Evolutionary conservation across 2,797 vertebrate genomes (phyloP).

Genomic region (Smutsia temminckii): DNA sequence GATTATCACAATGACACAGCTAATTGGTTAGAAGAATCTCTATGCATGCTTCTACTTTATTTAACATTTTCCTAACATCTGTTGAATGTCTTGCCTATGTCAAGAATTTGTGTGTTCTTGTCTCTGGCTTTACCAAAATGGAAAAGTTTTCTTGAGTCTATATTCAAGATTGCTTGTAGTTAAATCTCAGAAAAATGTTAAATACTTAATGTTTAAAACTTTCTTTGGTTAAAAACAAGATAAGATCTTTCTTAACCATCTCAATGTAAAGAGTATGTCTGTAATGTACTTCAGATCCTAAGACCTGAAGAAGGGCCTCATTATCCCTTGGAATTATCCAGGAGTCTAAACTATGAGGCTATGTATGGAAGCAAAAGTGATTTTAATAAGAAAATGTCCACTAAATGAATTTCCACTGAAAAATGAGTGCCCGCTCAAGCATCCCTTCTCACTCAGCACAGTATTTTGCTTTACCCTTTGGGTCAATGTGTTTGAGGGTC

Average conservation of each 20-base stretch:
- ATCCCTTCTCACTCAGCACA: not conserved
- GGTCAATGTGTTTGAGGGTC: not conserved
- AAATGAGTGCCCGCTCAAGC: not conserved
- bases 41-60: fast-evolving
- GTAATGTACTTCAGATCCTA: not conserved
- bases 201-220: not conserved
- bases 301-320: not conserved
- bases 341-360: not conserved
- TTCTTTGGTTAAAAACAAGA: not conserved
- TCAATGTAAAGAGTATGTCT: not conserved
- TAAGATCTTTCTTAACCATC: not conserved
- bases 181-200: not conserved
- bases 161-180: not conserved
- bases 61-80: not conserved
- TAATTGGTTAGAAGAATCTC: not conserved
- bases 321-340: not conserved
- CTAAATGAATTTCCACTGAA: not conserved
- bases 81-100: not conserved
- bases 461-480: not conserved
- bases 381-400: not conserved
- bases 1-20: not conserved
- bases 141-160: not conserved
- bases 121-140: not conserved
- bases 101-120: not conserved
- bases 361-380: not conserved